phyloP scores from a whole-genome alignment of 2,797 vertebrate species.

The Loriculus beryllinus region DNA sequence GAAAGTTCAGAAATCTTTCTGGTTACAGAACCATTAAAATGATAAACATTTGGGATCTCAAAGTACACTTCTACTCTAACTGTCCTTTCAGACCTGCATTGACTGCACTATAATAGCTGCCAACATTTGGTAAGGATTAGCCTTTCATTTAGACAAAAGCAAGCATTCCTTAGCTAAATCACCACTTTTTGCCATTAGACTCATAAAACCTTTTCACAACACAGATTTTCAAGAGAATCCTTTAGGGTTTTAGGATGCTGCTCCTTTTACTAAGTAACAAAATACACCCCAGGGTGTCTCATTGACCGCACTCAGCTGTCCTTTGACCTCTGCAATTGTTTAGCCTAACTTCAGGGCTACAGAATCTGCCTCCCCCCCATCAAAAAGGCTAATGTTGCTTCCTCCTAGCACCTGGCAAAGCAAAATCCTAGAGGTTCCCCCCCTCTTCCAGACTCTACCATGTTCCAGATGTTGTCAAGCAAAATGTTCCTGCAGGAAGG shows the following conservation, averaged over 20 bases:
- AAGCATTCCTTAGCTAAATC: conserved; percentile 78
- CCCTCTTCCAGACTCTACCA: neutral
- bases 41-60: conserved; percentile 64
- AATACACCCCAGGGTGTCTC: conserved; percentile 82
- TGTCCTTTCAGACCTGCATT: conserved; percentile 61
- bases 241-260: conserved; percentile 80
- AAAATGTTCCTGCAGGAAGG: conserved; percentile 60
- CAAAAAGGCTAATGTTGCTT: conserved; percentile 73
- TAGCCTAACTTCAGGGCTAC: conserved; percentile 76
- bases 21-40: conserved; percentile 65
- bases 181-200: conserved; percentile 77
- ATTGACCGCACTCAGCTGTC: conserved; percentile 80
- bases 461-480: conserved; percentile 69
- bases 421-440: conserved; percentile 61
- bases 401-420: conserved; percentile 76
- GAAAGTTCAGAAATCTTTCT: conserved; percentile 42
- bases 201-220: conserved; percentile 84
- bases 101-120: conserved; percentile 64
- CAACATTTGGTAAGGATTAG: conserved; percentile 80
- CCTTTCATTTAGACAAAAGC: conserved; percentile 77
- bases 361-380: conserved; percentile 70
- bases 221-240: conserved; percentile 80
- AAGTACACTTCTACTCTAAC: conserved; percentile 66
- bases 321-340: conserved; percentile 83
- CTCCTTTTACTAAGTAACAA: conserved; percentile 83